These are phyloP conservation scores for Chaetodon auriga DNA, from an alignment of 2,113 vertebrate species.

Conservation along the genomic window DNA sequence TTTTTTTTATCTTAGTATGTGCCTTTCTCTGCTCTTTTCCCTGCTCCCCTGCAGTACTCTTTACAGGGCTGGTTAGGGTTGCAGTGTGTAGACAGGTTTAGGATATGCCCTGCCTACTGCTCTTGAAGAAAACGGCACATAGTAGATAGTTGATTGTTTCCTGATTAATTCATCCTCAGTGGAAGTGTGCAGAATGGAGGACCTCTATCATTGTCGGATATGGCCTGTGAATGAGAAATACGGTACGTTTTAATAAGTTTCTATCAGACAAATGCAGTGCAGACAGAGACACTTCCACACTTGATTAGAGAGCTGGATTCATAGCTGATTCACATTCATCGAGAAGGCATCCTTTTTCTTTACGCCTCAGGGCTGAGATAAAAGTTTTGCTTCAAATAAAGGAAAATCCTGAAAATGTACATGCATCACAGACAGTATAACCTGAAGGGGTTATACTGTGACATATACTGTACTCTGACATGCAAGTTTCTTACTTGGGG, in stretches of 20 bases:
- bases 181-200: conserved; percentile 29
- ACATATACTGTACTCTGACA: too few relatives aligned
- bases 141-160: conserved; percentile 46
- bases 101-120: conserved; percentile 32
- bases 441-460: not conserved
- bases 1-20: conserved; percentile 6
- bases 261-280: conserved; percentile 25
- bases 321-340: conserved; percentile 1
- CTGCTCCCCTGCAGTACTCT: not conserved
- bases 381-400: not conserved
- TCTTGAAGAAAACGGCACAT: conserved; percentile 31
- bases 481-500: not conserved
- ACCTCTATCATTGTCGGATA: conserved; percentile 24
- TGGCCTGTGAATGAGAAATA: conserved; percentile 29
- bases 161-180: conserved; percentile 42
- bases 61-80: conserved; percentile 35
- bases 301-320: conserved; percentile 30
- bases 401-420: not conserved
- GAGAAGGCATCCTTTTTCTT: not conserved
- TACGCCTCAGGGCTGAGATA: not conserved
- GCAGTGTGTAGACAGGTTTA: conserved; percentile 35
- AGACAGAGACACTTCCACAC: conserved; percentile 14
- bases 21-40: not conserved
- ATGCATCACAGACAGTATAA: not conserved
- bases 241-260: conserved; percentile 39